Evolutionary conservation across 2,113 vertebrate species (phyloP), one percentile per base, ranked within the genome.

Genomic region (Zosterops lateralis): DNA sequence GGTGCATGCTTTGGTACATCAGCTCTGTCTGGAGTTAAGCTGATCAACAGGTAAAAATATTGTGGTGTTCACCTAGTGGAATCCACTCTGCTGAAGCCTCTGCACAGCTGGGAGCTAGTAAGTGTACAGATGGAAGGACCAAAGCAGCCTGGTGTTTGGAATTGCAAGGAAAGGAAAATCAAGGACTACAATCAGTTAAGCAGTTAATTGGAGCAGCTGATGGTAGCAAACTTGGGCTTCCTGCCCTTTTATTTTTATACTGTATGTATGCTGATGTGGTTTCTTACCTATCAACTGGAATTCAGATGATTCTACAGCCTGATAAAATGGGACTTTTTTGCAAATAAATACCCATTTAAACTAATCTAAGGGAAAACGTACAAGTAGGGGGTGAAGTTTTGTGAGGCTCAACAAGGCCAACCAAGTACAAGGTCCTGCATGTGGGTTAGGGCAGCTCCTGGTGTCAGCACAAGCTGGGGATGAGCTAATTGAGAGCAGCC

Each of bases 371-470:
- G 18, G 31, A 34, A 84, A 62, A 53, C 31, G 31, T 9, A 16
- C 15, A 6, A 53, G 12, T 29, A 47, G 16, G n/a, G 56, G 6
- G 4, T 53, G 29, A 64, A 17, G 5, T 24, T 51, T 62, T n/a
- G 17, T 32, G 48, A 57, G 21, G 15, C 84, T 42, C 32, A 68
- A 10, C 16, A 25, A 62, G 25, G 32, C 28, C 29, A 45, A 19
- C 44, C 44, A 40, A 17, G 12, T 9, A 3, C 10, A 22, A 40
- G 32, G 18, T 42, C 14, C 60, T 67, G 25, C 13, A 4, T 14
- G 1, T 50, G 28, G 22, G 4, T 22, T 9, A 3, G 21, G 38
- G 12, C 26, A 65, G 38, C 5, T 22, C 28, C 12, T 0, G 1
- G 9, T 70, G 3, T 42, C 14, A 34, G 21, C 67, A 18, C 7